These are phyloP conservation scores for Halictus rubicundus DNA, from an alignment of 1,140 invertebrate genomes.

Conservation along the genomic window DNA sequence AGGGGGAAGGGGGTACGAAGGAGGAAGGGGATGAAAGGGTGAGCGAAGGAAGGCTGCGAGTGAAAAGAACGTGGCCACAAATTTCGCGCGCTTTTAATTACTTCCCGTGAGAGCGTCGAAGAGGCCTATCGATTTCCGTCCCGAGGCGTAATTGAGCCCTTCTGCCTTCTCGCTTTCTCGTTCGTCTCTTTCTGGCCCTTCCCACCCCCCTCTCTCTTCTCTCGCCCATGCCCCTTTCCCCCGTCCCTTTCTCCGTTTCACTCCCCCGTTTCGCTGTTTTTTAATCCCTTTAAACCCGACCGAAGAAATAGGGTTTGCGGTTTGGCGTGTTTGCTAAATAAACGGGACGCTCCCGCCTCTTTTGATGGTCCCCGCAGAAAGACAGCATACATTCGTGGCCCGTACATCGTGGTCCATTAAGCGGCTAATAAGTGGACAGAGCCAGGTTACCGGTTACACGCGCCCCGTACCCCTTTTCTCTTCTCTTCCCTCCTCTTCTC, in stretches of 20 bases:
- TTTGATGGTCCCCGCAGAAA: slow-evolving; percentile 62
- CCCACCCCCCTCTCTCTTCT: background rate
- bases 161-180: background rate
- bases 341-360: slow-evolving; percentile 59
- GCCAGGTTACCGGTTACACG: slow-evolving; percentile 64
- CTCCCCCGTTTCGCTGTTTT: background rate
- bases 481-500: background rate
- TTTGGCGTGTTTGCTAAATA: slow-evolving; percentile 67
- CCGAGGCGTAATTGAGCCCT: slow-evolving; percentile 43
- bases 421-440: slow-evolving; percentile 67
- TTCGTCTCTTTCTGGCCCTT: background rate
- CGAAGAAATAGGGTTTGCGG: slow-evolving; percentile 63
- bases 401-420: slow-evolving; percentile 67
- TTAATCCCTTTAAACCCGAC: slow-evolving; percentile 53
- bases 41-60: background rate
- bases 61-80: slow-evolving; percentile 47
- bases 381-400: slow-evolving; percentile 51
- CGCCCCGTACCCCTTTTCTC: background rate
- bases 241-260: background rate
- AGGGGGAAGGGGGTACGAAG: too few relatives aligned
- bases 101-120: slow-evolving; percentile 41
- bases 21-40: background rate
- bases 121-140: slow-evolving; percentile 61
- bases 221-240: background rate
- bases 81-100: slow-evolving; percentile 66